Conservation (phyloP, 2,113 vertebrate genomes). For the Amphilophus citrinellus region DNA sequence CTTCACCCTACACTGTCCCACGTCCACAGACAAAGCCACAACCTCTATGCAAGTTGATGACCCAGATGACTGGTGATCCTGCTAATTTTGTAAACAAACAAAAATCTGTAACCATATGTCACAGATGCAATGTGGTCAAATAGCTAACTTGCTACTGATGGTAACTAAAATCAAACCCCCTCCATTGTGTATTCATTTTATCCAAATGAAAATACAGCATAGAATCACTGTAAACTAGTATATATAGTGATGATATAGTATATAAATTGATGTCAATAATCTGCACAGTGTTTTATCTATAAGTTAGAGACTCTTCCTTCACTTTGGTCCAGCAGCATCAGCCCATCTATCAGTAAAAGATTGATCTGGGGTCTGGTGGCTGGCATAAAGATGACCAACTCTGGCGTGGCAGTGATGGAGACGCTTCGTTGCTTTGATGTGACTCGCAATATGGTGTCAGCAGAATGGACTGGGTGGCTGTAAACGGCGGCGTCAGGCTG, state of each 20-base stretch:
- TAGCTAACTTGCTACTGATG: neutral
- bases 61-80: neutral
- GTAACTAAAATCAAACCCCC: neutral
- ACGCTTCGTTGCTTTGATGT: slow-evolving; percentile 39
- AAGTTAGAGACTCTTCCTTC: slow-evolving; percentile 1
- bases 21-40: neutral
- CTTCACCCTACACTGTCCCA: neutral
- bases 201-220: neutral
- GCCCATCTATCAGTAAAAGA: slow-evolving; percentile 26
- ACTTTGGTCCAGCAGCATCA: slow-evolving; percentile 16
- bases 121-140: neutral
- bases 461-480: slow-evolving; percentile 51
- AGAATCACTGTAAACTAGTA: neutral
- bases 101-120: fast-evolving
- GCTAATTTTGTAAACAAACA: neutral
- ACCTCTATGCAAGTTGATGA: neutral
- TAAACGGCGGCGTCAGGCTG: slow-evolving; percentile 48
- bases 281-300: neutral
- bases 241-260: neutral
- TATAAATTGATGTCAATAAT: neutral
- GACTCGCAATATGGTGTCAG: slow-evolving; percentile 49
- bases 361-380: slow-evolving; percentile 28
- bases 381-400: slow-evolving; percentile 46
- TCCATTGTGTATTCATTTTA: neutral
- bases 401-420: slow-evolving; percentile 44